Base-by-base conservation (phyloP, 2,113 vertebrate genomes). In the Gobiocypris rarus region DNA sequence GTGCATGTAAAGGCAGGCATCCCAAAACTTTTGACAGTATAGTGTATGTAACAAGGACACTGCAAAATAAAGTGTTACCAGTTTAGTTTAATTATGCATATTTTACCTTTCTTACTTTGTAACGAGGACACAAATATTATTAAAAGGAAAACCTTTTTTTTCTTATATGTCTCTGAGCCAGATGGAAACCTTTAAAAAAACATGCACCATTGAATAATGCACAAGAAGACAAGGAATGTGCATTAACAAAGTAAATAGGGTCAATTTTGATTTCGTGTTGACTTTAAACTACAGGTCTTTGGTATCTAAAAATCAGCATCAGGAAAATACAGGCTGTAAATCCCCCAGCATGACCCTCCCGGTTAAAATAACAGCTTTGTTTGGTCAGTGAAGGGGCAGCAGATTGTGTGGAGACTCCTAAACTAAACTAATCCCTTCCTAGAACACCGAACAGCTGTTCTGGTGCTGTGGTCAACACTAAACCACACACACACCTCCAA, bases 371-470 rank as follows among this genome's bases (percentile, higher is more conserved):
- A 22, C 61, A 82, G 80, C 15, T 77, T 48, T 88, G 85, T 88
- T 86, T 86, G 83, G 74, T 83, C 77, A 81, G 83, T 34, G 59
- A 43, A 82, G 50, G 50, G 69, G 26, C 74, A 82, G 71, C 87
- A 88, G 85, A 86, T 83, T 87, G 83, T 48, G 61, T 70, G 52
- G 58, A 83, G 75, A 77, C 79, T 80, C 81, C 81, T 71, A 88
- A 87, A 88, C 71, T 78, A 85, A 81, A 74, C 81, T 81, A 87
- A 87, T 87, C 85, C 80, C 76, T 63, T 48, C 48, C 52, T 76
- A 61, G 85, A 74, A 82, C 80, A 85, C 75, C 38, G 54, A 83
- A 81, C 87, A 88, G 83, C 81, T 88, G 87, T 83, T 87, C 80
- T 73, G 61, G 54, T 76, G 24, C 77, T 50, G 59, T 22, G 38